Conservation (phyloP, 2,888 invertebrate genomes). For the Synergus itoensis region DNA sequence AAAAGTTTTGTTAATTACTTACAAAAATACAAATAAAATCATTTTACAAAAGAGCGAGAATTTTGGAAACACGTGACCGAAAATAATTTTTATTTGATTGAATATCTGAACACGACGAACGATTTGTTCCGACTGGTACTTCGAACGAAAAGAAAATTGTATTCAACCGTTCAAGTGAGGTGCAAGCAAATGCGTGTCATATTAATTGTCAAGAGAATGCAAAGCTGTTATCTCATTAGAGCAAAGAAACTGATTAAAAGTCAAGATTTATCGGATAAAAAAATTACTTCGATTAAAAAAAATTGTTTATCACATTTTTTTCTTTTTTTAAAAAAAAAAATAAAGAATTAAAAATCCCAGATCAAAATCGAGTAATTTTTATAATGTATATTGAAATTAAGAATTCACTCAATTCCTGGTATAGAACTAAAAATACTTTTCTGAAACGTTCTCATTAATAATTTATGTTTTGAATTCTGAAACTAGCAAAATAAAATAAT, state of each 20-base stretch:
- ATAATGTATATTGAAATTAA: too few relatives aligned
- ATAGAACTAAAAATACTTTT: neutral
- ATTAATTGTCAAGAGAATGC: neutral
- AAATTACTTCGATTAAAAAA: neutral
- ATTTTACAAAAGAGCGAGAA: neutral
- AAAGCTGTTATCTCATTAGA: neutral
- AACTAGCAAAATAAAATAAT: neutral
- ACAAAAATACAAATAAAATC: neutral
- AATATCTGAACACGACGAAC: conserved; percentile 1
- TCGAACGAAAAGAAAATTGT: neutral
- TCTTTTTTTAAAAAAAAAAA: too few relatives aligned
- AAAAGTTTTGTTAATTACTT: neutral
- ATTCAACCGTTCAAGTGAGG: neutral
- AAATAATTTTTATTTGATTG: neutral
- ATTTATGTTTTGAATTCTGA: neutral
- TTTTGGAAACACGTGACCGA: neutral
- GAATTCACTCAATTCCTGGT: too few relatives aligned
- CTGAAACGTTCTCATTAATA: neutral
- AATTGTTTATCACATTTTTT: neutral
- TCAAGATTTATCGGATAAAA: neutral
- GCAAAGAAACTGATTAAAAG: conserved; percentile 29
- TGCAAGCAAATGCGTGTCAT: neutral
- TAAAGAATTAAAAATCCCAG: too few relatives aligned
- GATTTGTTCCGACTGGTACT: conserved; percentile 1
- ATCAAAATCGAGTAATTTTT: too few relatives aligned